Evolutionary conservation across 2,113 vertebrate genomes (phyloP).

Genomic region (Notothenia coriiceps): DNA sequence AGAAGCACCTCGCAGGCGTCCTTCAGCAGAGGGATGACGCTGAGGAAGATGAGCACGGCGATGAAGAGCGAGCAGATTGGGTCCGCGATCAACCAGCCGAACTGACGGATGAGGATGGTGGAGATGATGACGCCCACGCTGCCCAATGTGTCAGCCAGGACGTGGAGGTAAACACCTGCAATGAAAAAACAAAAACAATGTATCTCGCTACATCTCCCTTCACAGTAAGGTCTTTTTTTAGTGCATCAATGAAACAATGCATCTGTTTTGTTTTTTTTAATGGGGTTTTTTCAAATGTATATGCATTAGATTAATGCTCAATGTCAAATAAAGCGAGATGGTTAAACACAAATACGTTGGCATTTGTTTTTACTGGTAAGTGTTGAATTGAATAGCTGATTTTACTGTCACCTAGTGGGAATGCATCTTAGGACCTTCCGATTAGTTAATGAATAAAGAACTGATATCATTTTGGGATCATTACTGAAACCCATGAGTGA

Average conservation of each 20-base stretch:
- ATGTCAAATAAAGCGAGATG: slow-evolving; percentile 62
- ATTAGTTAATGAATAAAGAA: no score
- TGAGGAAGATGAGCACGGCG: slow-evolving; percentile 94
- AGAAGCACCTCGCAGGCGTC: slow-evolving; percentile 96
- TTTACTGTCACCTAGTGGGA: not conserved
- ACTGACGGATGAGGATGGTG: slow-evolving; percentile 96
- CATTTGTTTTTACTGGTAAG: not conserved
- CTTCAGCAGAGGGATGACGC: slow-evolving; percentile 95
- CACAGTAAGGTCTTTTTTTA: not conserved
- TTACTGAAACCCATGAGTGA: no score
- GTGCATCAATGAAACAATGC: no score
- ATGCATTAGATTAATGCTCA: slow-evolving; percentile 82
- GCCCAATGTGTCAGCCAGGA: slow-evolving; percentile 96
- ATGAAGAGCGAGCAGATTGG: slow-evolving; percentile 98
- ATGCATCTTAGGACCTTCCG: no score
- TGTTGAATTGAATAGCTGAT: not conserved
- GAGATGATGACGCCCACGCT: slow-evolving; percentile 98
- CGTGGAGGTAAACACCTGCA: slow-evolving; percentile 95
- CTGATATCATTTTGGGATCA: no score
- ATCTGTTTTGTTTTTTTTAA: no score
- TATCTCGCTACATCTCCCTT: not conserved
- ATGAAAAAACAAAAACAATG: not conserved
- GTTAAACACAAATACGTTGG: slow-evolving; percentile 7
- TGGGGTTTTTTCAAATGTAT: slow-evolving; percentile 50
- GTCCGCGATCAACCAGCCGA: slow-evolving; percentile 98